These are phyloP conservation scores for Hemithea aestivaria DNA, from an alignment of 2,888 invertebrate genomes.

Conservation along the genomic window DNA sequence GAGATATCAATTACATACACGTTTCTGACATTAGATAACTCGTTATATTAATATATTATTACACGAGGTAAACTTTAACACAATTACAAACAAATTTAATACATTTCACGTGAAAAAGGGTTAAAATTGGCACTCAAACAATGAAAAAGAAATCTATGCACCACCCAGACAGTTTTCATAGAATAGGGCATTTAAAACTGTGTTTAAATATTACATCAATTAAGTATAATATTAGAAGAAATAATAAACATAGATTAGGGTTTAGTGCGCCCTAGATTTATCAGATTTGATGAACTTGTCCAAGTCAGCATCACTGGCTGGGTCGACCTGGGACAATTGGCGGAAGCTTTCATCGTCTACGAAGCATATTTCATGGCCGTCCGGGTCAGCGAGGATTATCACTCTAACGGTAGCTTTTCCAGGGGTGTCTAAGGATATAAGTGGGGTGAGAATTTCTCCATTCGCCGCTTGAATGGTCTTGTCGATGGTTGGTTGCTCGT, in stretches of 20 bases:
- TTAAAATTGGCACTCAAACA: too few species aligned
- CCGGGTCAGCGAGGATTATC: slow-evolving; percentile 97
- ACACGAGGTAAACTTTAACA: too few species aligned
- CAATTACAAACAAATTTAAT: too few species aligned
- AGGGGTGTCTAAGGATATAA: slow-evolving; percentile 96
- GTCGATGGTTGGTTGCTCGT: slow-evolving; percentile 87
- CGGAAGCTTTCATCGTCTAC: slow-evolving; percentile 97
- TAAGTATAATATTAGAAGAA: slow-evolving; percentile 2
- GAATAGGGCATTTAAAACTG: too few species aligned
- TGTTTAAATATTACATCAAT: too few species aligned
- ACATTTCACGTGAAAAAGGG: too few species aligned
- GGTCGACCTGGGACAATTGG: slow-evolving; percentile 91
- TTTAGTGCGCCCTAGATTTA: slow-evolving; percentile 76
- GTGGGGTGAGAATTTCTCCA: slow-evolving; percentile 90
- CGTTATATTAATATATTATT: too few species aligned
- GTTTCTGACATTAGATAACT: too few species aligned
- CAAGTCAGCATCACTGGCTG: slow-evolving; percentile 87
- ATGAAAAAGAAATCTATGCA: too few species aligned
- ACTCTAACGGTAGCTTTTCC: slow-evolving; percentile 98
- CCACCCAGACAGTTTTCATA: too few species aligned
- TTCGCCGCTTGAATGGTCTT: slow-evolving; percentile 83
- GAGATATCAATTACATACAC: too few species aligned
- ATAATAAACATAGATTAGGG: too few species aligned
- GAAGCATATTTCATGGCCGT: slow-evolving; percentile 98
- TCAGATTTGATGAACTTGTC: slow-evolving; percentile 86